Evolutionary conservation across 2,797 vertebrate genomes (phyloP).

Genomic region (Pseudopleuronectes americanus): DNA sequence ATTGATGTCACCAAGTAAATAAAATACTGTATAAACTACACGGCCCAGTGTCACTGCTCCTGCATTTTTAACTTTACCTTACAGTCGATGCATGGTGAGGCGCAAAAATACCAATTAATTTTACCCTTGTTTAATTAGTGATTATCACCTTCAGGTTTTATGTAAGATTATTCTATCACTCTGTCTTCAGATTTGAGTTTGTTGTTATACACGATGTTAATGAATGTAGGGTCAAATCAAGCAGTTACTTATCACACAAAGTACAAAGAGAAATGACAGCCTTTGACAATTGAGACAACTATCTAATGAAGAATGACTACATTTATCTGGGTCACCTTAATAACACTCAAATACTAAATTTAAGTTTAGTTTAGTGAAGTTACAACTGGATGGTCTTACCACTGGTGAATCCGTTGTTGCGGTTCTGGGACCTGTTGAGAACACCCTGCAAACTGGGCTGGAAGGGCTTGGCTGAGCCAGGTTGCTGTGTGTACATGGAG

Average conservation of each 20-base stretch:
- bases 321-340: background rate
- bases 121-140: background rate
- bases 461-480: slow-evolving; percentile 87
- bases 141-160: background rate
- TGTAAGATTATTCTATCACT: too few species aligned
- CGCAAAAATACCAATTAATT: background rate
- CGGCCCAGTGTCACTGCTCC: background rate
- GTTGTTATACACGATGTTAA: too few species aligned
- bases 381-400: slow-evolving; percentile 79
- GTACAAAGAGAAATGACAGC: background rate
- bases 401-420: slow-evolving; percentile 88
- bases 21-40: background rate
- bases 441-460: slow-evolving; percentile 85
- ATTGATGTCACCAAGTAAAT: background rate
- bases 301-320: background rate
- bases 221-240: background rate
- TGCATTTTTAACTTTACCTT: background rate
- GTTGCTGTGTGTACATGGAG: slow-evolving; percentile 95
- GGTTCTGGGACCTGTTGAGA: slow-evolving; percentile 84
- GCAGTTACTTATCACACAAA: background rate
- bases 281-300: background rate
- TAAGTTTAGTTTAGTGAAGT: background rate
- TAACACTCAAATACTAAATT: background rate
- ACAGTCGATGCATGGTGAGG: slow-evolving; percentile 1
- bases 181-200: too few species aligned